phyloP scores from a whole-genome alignment of 1,140 invertebrate genomes.

The Lasaia peninsularis region DNA sequence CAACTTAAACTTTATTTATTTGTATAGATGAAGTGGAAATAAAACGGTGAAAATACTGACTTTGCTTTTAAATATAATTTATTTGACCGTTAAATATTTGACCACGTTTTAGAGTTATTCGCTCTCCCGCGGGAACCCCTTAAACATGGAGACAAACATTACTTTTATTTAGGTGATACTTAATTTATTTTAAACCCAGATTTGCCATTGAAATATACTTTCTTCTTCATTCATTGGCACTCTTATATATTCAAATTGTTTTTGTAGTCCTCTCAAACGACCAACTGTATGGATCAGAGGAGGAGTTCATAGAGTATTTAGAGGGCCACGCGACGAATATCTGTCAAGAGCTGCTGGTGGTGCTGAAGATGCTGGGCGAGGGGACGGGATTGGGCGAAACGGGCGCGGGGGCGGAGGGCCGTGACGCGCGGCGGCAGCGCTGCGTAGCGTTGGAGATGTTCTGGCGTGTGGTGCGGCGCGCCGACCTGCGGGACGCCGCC shows the following conservation, averaged over 20 bases:
- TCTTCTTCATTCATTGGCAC: no score
- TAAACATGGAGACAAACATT: no score
- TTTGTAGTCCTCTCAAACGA: slow-evolving; percentile 94
- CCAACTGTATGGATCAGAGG: slow-evolving; percentile 92
- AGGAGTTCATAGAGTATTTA: slow-evolving; percentile 89
- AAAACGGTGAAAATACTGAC: no score
- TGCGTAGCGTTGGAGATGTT: slow-evolving; percentile 86
- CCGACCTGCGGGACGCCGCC: slow-evolving; percentile 80
- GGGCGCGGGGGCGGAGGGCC: slow-evolving; percentile 73
- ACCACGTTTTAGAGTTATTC: no score
- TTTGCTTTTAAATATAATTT: no score
- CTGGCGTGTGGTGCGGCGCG: slow-evolving; percentile 83
- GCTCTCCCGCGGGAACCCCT: no score
- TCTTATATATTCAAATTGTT: slow-evolving; percentile 4
- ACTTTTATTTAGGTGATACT: no score
- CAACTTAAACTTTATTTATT: no score
- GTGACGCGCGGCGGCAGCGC: slow-evolving; percentile 82
- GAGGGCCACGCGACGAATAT: slow-evolving; percentile 88
- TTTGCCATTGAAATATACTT: no score
- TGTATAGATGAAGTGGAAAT: no score
- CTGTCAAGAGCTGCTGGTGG: slow-evolving; percentile 86
- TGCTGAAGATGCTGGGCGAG: slow-evolving; percentile 82
- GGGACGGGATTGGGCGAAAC: slow-evolving; percentile 79
- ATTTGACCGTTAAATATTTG: no score
- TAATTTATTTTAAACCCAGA: no score